Base-by-base conservation (phyloP, 2,113 vertebrate species). In the Entelurus aequoreus region DNA sequence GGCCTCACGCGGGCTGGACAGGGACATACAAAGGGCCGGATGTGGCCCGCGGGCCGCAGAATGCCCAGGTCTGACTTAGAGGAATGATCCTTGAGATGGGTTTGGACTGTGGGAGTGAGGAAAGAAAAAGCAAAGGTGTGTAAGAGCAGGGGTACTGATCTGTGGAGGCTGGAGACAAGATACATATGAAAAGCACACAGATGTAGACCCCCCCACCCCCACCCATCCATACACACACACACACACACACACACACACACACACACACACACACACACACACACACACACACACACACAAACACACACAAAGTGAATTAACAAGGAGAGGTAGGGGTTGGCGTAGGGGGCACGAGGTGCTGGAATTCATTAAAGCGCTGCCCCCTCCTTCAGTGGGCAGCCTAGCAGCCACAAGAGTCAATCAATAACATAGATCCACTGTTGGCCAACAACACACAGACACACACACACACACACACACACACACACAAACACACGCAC, bases 231-330 rank as follows among this genome's bases (percentile, higher is more conserved):
- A 74, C 67, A 46, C 57, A 47, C 71, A 55, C 60, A 48, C 69
- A 63, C 63, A 72, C 65, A 57, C 71, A 48, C 66, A 36, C 66
- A 54, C 44, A 56, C 65, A 1, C 21, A 28, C 21, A 28, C 21
- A 28, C 60, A 57, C 52, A 74, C 67, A 46, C 57, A 47, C 71
- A 53, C 60, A 48, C 69, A 63, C 63, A 72, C 65, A 54, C 71
- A 48, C 66, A 36, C 66, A 55, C 44, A 66, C 56, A 69, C 71
- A 55, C 71, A 72, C 69, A 65, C 62, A 73, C 64, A 78, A 56
- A 79, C 69, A 83, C 78, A 84, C 81, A 88, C 85, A 87, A 87
- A 92, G 88, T 90, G 91, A 91, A 91, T 93, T 92, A 92, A 90
- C 88, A 81, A 86, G 87, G 86, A 85, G 87, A 87, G 90, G 89